These are phyloP conservation scores for Sphaeramia orbicularis DNA, from an alignment of 2,797 vertebrate species.

Conservation along the genomic window DNA sequence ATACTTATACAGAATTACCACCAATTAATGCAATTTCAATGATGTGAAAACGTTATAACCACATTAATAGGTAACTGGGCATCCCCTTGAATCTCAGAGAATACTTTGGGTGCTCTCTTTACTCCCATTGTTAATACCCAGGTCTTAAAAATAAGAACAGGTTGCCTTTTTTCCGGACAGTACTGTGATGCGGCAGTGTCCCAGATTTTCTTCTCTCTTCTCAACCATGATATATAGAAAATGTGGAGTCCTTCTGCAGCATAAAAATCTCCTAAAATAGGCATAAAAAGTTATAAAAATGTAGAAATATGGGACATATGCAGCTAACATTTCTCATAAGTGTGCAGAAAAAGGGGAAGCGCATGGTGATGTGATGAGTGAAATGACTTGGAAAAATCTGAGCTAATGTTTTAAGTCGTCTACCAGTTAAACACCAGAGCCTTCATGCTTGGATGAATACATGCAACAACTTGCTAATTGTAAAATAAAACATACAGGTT, in stretches of 20 bases:
- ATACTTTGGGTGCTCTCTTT: background rate
- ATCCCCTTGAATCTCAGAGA: background rate
- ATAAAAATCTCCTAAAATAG: constrained; percentile 4
- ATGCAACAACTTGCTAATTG: constrained; percentile 34
- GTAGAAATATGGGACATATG: background rate
- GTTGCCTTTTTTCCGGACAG: constrained; percentile 19
- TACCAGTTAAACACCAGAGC: constrained; percentile 1
- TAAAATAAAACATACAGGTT: constrained; percentile 48
- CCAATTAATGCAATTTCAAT: too few relatives aligned
- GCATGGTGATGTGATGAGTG: constrained; percentile 1
- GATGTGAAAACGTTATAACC: background rate
- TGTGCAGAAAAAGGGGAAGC: background rate
- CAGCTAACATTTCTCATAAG: background rate
- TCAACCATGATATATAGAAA: constrained; percentile 30
- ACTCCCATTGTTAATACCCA: background rate
- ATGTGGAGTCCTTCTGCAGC: constrained; percentile 26
- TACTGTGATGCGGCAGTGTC: constrained; percentile 37
- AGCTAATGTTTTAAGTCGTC: constrained; percentile 1
- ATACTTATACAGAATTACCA: background rate
- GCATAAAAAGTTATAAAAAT: constrained; percentile 1
- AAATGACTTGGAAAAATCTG: too few relatives aligned
- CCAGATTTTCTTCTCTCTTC: constrained; percentile 54
- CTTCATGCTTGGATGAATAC: background rate
- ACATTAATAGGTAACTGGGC: too few relatives aligned
- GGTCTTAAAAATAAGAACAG: constrained; percentile 24